Evolutionary conservation across 1,140 invertebrate genomes (phyloP).

Genomic region (Neodiprion pinetum): DNA sequence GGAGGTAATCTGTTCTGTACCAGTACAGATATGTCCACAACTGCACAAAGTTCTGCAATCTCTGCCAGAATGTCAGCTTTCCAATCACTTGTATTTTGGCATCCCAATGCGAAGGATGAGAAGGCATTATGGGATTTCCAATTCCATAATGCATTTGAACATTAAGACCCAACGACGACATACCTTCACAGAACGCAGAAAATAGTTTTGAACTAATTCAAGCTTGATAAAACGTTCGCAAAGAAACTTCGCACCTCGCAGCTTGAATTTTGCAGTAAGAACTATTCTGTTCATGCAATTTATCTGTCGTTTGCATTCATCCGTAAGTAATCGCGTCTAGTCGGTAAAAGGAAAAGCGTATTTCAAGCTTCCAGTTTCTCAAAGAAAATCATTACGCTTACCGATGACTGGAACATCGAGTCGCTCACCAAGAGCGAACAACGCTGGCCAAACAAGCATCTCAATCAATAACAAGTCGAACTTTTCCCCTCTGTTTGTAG

Average conservation of each 20-base stretch:
- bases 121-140: constrained; percentile 30
- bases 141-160: constrained; percentile 1
- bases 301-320: too few species aligned
- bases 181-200: constrained; percentile 15
- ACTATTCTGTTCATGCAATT: too few species aligned
- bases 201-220: too few species aligned
- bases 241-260: too few species aligned
- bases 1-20: constrained; percentile 19
- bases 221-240: too few species aligned
- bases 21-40: constrained; percentile 12
- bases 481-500: background rate
- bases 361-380: too few species aligned
- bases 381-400: constrained; percentile 18
- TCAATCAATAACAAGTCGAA: constrained; percentile 41
- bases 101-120: constrained; percentile 39
- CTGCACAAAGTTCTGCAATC: constrained; percentile 27
- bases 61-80: constrained; percentile 26
- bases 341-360: too few species aligned
- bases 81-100: constrained; percentile 14
- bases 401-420: constrained; percentile 41
- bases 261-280: too few species aligned
- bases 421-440: constrained; percentile 30
- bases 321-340: too few species aligned
- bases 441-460: background rate
- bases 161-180: constrained; percentile 17